Evolutionary conservation across 2,113 vertebrate species (phyloP).

Genomic region (Psammodynastes pulverulentus): DNA sequence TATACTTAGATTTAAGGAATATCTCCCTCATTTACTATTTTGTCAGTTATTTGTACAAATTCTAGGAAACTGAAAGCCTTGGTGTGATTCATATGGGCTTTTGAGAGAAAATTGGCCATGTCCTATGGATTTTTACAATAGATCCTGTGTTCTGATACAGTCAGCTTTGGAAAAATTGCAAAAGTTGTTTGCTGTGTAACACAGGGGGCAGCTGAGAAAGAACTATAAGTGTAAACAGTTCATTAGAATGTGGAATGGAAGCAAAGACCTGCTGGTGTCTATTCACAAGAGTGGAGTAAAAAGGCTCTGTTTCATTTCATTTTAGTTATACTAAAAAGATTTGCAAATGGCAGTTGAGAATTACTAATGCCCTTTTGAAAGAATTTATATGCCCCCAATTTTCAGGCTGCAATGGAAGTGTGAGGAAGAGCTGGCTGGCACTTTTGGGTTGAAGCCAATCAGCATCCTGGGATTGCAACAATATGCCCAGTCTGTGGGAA

Average conservation of each 20-base stretch:
- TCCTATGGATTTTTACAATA: not conserved
- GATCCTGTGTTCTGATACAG: no score
- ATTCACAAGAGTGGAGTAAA: not conserved
- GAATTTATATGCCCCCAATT: not conserved
- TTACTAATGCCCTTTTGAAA: not conserved
- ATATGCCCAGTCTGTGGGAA: not conserved
- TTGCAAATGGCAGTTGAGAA: not conserved
- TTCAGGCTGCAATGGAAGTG: not conserved
- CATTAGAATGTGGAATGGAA: not conserved
- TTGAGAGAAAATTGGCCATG: not conserved
- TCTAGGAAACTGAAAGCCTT: not conserved
- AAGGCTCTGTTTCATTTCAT: not conserved
- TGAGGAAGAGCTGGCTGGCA: not conserved
- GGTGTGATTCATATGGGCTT: not conserved
- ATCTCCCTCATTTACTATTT: not conserved
- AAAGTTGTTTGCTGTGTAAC: not conserved
- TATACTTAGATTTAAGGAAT: not conserved
- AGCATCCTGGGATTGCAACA: not conserved
- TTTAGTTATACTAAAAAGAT: not conserved
- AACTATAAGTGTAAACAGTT: not conserved
- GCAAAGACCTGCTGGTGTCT: not conserved
- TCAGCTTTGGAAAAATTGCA: not conserved
- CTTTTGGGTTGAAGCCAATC: not conserved
- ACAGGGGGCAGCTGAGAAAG: not conserved
- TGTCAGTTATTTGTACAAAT: not conserved